Evolutionary conservation across 2,797 vertebrate species (phyloP), one percentile per base, ranked within the genome.

Genomic region (Urophycis tenuis): DNA sequence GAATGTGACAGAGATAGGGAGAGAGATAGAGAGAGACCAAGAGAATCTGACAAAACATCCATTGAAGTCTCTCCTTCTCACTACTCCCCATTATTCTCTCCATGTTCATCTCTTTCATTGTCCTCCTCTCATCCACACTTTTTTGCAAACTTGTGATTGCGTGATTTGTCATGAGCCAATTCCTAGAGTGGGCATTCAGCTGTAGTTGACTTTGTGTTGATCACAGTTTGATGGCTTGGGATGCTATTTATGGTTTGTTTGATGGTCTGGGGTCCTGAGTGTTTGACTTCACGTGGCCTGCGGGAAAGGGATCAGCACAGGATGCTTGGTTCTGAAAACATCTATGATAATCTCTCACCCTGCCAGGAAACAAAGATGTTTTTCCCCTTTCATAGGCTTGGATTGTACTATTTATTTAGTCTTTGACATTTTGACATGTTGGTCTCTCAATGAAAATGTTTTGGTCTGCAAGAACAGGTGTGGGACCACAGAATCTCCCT

Each of bases 271-370:
- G 35, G 78, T 83, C 75, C 72, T 41, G 29, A 77, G 35, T 80
- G 71, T 73, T 83, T 80, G 80, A 83, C 82, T 73, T 82, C 25
- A 71, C n/a, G 67, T 81, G 80, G 76, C 77, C 77, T 30, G 69
- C 53, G 11, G 53, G 22, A 60, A 60, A 60, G 64, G 75, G 77
- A 85, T 83, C 73, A 67, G 32, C 22, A 80, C 76, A 83, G 74
- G 79, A 81, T 30, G 41, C 2, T 19, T 69, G 53, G 71, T 83
- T 87, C 81, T 76, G 64, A 78, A 85, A 84, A 86, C 74, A 81
- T 80, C 72, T 78, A 80, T 67, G 64, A 73, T 72, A 49, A 71
- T 64, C 80, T 77, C 71, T 75, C 69, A 32, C 74, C 32, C 30
- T 64, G 78, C 75, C 74, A 78, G 83, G 77, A 83, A 81, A 80